phyloP scores from a whole-genome alignment of 64 coral and sea anemone species.

The Platygyra sinensis region DNA sequence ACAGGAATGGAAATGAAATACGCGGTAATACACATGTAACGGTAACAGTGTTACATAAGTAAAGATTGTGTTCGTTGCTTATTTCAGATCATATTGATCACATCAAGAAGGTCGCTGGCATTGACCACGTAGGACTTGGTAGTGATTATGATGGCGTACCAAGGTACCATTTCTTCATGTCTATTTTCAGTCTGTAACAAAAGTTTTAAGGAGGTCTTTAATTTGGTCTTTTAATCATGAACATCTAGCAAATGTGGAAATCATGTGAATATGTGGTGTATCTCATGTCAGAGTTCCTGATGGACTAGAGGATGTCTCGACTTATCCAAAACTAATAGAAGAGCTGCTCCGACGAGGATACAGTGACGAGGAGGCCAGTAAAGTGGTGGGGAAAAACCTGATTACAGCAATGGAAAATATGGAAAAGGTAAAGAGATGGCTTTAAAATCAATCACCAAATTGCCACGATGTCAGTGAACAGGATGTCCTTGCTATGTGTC shows the following conservation, averaged over 20 bases:
- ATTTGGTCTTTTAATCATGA: too few species aligned
- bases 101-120: conserved; percentile 72
- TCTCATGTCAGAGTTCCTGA: conserved; percentile 58
- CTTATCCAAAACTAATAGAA: conserved; percentile 64
- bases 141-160: conserved; percentile 84
- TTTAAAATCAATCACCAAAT: too few species aligned
- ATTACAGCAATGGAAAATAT: conserved; percentile 86
- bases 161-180: conserved; percentile 32
- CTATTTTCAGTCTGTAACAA: too few species aligned
- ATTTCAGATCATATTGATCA: conserved; percentile 80
- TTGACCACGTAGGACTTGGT: conserved; percentile 77
- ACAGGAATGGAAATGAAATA: too few species aligned
- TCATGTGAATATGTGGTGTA: neutral
- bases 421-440: conserved; percentile 63
- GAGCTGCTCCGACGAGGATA: conserved; percentile 76
- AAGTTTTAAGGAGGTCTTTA: too few species aligned
- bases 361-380: conserved; percentile 67
- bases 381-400: conserved; percentile 72
- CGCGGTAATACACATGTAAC: too few species aligned
- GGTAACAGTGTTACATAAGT: neutral
- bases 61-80: neutral
- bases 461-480: too few species aligned
- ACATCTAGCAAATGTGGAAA: neutral
- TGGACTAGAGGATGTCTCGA: conserved; percentile 83
- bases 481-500: too few species aligned